Conservation (phyloP, 1,140 invertebrate species). For the Linepithema humile region DNA sequence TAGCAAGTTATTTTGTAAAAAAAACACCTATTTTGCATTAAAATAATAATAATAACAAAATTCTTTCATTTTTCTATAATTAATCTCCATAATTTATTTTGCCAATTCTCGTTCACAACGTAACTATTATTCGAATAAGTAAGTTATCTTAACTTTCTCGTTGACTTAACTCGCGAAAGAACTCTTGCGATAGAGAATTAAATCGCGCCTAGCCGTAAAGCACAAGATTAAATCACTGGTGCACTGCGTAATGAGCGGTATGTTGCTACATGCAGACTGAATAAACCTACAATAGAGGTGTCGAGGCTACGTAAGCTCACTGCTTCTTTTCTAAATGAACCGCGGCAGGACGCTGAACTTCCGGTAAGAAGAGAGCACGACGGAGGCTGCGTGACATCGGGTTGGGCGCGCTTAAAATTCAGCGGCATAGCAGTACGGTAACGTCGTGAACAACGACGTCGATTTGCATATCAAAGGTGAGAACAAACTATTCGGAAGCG, state of each 20-base stretch:
- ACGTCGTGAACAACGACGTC: conserved; percentile 47
- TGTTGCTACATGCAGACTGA: neutral
- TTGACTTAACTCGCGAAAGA: neutral
- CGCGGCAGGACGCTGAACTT: conserved; percentile 24
- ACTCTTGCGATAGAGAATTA: neutral
- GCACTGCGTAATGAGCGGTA: neutral
- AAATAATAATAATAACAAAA: neutral
- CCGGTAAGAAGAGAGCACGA: conserved; percentile 16
- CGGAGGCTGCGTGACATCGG: conserved; percentile 1
- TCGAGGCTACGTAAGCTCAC: neutral
- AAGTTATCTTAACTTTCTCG: too few relatives aligned
- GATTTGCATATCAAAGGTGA: conserved; percentile 64
- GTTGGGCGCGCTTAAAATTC: conserved; percentile 55
- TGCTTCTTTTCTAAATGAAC: conserved; percentile 56
- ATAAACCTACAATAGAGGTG: conserved; percentile 13
- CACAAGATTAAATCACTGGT: conserved; percentile 22
- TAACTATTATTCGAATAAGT: neutral
- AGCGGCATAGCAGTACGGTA: conserved; percentile 17
- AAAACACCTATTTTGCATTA: neutral
- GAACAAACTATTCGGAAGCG: conserved; percentile 56
- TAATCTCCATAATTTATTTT: neutral
- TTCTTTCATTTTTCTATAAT: neutral
- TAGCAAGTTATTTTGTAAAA: neutral
- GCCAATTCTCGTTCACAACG: neutral
- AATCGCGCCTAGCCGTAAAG: neutral